Evolutionary conservation across 2,113 vertebrate genomes (phyloP), one percentile per base, ranked within the genome.

Genomic region (Corvus cornix): DNA sequence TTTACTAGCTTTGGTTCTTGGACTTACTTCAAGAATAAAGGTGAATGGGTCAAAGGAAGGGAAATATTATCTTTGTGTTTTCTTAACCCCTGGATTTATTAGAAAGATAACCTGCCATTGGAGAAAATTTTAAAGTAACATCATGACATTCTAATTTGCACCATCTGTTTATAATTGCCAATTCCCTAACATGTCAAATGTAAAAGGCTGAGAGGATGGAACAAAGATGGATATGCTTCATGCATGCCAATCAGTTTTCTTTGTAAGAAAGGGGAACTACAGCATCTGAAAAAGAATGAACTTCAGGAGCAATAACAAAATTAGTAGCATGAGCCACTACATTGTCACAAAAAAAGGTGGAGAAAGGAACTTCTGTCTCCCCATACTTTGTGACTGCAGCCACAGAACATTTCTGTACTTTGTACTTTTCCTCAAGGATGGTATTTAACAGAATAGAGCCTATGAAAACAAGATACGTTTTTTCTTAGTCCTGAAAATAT

Each of bases 121-220:
- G 87, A 93, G 74, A 85, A 94, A 93, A 94, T 73, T 73, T 44
- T 82, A 62, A 94, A 93, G 46, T 90, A 96, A 87, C 49, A 87
- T 87, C 49, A 67, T 87, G 90, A 88, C 85, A 88, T 84, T 88
- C 51, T 96, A 97, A 97, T 96, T 96, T 92, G 64, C 46, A 74
- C 86, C 94, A 97, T 97, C 91, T 96, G 91, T 82, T 91, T 59
- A 83, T 95, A 94, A 95, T 94, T 93, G 53, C 26, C 67, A 83
- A 73, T 87, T 91, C 84, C 28, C 26, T 89, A 85, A 87, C n/a
- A 76, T 60, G 44, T 94, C 87, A 95, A 89, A 91, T 87, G 84
- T 91, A 89, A 95, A 95, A 81, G 87, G 49, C 69, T 89, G 39
- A 83, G 76, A 76, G 62, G n/a, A 84, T 4, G 1, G 22, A 93